A percentile compares a stretch with the other conserved stretches of the same genome.
Conservation (phyloP, 2,888 invertebrate genomes). For the Ophioninae sp. region DNA sequence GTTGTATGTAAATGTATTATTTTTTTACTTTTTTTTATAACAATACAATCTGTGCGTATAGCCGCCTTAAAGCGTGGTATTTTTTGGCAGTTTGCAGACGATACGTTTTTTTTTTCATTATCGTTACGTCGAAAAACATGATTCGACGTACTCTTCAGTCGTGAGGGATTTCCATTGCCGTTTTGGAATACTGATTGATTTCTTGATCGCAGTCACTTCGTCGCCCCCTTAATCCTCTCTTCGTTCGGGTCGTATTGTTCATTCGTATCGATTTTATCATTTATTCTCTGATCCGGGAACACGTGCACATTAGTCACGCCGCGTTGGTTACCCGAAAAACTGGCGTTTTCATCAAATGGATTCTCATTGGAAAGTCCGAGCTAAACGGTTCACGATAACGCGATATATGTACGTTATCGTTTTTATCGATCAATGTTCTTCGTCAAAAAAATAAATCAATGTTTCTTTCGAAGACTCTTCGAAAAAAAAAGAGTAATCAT, state of each 20-base stretch:
- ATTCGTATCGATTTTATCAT: conserved; percentile 15
- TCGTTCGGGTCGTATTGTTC: conserved; percentile 24
- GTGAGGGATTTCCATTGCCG: conserved; percentile 27
- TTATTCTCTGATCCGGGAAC: conserved; percentile 45
- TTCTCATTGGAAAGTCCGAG: conserved; percentile 21
- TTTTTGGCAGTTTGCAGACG: conserved; percentile 70
- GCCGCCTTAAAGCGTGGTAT: conserved; percentile 66
- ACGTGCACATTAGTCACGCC: conserved; percentile 45
- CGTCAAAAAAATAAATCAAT: neutral
- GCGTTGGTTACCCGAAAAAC: conserved; percentile 68
- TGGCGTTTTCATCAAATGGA: conserved; percentile 25
- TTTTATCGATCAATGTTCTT: conserved; percentile 18
- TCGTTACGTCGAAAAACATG: conserved; percentile 35
- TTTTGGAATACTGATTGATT: conserved; percentile 49
- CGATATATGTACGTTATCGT: conserved; percentile 35
- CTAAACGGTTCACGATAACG: conserved; percentile 23
- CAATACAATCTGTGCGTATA: conserved; percentile 72
- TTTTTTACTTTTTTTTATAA: conserved; percentile 60
- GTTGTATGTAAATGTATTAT: conserved; percentile 64
- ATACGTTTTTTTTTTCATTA: conserved; percentile 50
- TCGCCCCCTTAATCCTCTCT: neutral
- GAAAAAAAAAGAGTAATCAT: conserved; percentile 38
- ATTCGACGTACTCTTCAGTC: conserved; percentile 25
- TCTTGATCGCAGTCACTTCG: conserved; percentile 4
- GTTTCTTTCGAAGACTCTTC: conserved; percentile 20